Conservation (phyloP, 2,797 vertebrate species). For the Arrhamphus sclerolepis region DNA sequence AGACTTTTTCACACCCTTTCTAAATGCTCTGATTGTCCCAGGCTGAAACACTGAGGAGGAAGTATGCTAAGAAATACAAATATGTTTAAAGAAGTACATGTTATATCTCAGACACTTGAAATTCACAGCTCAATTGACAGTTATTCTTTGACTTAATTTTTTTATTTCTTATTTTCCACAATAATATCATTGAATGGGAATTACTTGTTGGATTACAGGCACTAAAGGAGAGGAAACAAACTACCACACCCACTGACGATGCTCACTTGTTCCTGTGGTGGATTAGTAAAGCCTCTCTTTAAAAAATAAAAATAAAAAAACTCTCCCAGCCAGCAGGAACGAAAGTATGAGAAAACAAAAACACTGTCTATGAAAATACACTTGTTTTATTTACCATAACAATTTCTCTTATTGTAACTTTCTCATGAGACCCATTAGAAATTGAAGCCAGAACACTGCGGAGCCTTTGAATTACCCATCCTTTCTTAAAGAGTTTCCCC, state of each 20-base stretch:
- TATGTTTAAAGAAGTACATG: conserved; percentile 29
- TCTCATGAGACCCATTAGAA: conserved; percentile 26
- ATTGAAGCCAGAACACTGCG: conserved; percentile 11
- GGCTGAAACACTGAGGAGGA: conserved; percentile 79
- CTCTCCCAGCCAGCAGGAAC: background rate
- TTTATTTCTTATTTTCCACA: conserved; percentile 52
- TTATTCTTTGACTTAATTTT: conserved; percentile 55
- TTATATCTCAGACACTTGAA: conserved; percentile 43
- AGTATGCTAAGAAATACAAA: conserved; percentile 82
- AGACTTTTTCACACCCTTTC: conserved; percentile 92
- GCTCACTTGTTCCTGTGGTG: conserved; percentile 34
- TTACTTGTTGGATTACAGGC: conserved; percentile 56
- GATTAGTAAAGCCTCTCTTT: conserved; percentile 16
- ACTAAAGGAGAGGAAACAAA: conserved; percentile 62
- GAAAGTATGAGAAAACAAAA: background rate
- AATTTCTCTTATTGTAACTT: background rate
- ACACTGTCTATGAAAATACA: background rate
- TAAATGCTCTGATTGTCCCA: conserved; percentile 88
- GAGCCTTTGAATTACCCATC: conserved; percentile 39
- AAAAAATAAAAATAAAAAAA: no score
- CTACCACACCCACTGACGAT: conserved; percentile 43
- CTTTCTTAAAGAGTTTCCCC: conserved; percentile 39
- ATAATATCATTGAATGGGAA: conserved; percentile 44
- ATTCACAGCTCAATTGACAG: conserved; percentile 75
- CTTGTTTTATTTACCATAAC: background rate